A percentile compares a stretch with the other conserved stretches of the same genome.
Conservation (phyloP, 2,888 invertebrate genomes). For the Stramonita haemastoma region DNA sequence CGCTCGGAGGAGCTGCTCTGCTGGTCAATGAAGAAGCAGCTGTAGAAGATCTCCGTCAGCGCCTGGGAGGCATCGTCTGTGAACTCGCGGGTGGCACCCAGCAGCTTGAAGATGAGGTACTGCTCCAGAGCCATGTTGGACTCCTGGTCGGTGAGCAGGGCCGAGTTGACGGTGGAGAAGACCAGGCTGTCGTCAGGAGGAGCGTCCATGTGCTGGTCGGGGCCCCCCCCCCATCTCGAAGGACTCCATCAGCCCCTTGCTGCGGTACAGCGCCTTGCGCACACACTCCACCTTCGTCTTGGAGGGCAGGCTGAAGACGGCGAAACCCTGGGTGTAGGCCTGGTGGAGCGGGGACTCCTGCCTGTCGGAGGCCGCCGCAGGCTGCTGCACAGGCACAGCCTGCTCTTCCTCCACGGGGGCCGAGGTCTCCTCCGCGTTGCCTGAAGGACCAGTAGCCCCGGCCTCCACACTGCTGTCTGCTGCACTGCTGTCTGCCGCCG, state of each 20-base stretch:
- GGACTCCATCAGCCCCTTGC: conserved; percentile 62
- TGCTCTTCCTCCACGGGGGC: neutral
- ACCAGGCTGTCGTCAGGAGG: conserved; percentile 66
- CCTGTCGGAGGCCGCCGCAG: neutral
- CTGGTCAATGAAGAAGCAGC: conserved; percentile 75
- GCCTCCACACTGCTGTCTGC: neutral
- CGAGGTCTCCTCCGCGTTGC: neutral
- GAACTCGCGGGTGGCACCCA: conserved; percentile 48
- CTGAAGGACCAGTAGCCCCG: neutral
- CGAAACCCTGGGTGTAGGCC: conserved; percentile 65
- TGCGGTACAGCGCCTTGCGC: conserved; percentile 67
- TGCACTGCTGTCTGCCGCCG: neutral
- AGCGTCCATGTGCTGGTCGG: conserved; percentile 22
- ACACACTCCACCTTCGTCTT: conserved; percentile 72
- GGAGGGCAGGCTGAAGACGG: conserved; percentile 70
- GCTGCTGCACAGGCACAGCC: neutral
- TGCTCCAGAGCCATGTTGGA: conserved; percentile 70
- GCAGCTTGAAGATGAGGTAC: conserved; percentile 69
- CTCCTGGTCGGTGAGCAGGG: conserved; percentile 64
- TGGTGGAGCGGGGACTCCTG: conserved; percentile 22
- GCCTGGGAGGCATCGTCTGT: conserved; percentile 66
- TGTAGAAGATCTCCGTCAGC: conserved; percentile 75
- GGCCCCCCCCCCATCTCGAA: conserved; percentile 42
- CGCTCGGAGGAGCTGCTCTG: conserved; percentile 57
- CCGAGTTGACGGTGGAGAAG: conserved; percentile 68